A percentile compares a stretch with the other conserved stretches of the same genome.
Conservation (phyloP, 2,888 invertebrate genomes). For the Tachystola acroxantha region DNA sequence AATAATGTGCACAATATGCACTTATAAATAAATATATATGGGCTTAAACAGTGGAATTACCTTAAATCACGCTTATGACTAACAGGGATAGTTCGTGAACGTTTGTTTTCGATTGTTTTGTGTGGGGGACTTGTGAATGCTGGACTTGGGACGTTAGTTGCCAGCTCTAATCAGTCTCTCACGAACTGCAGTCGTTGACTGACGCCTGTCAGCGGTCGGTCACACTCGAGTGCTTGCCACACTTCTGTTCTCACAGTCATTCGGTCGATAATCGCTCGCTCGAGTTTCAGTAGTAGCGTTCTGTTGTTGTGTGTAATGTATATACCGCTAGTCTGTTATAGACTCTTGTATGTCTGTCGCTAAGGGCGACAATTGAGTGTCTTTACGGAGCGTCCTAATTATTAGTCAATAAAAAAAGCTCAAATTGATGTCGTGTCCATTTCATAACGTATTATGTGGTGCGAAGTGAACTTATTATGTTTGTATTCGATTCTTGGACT, state of each 20-base stretch:
- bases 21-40: too few species aligned
- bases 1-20: too few species aligned
- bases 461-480: not conserved
- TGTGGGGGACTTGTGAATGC: too few species aligned
- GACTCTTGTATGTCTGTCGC: not conserved
- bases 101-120: too few species aligned
- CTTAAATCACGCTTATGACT: too few species aligned
- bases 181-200: constrained; percentile 29
- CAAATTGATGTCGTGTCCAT: constrained; percentile 13
- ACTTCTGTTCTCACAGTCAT: not conserved
- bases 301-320: too few species aligned
- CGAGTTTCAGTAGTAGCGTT: not conserved
- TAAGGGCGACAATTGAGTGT: not conserved
- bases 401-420: constrained; percentile 14
- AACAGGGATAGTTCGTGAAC: too few species aligned
- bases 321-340: constrained; percentile 3
- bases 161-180: constrained; percentile 39
- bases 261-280: not conserved
- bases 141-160: not conserved
- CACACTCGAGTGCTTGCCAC: not conserved
- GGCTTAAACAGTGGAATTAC: too few species aligned
- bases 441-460: constrained; percentile 14
- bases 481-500: not conserved
- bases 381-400: not conserved
- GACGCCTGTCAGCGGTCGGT: constrained; percentile 22